phyloP scores from a whole-genome alignment of 2,113 vertebrate species.

The Psammodynastes pulverulentus region DNA sequence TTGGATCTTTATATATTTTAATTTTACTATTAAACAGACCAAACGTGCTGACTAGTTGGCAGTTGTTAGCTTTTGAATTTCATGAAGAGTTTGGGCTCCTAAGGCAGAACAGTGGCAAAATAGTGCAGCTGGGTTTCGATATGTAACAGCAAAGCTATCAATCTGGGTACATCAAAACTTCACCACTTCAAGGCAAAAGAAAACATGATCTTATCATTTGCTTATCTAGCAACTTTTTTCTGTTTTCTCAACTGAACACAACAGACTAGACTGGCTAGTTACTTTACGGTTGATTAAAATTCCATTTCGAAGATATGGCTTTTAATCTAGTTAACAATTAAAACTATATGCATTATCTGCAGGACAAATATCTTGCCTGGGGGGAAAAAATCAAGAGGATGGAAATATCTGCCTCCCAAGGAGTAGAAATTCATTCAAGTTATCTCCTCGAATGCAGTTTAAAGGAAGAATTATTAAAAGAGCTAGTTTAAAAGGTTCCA shows the following conservation, averaged over 20 bases:
- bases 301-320: background rate
- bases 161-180: background rate
- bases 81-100: background rate
- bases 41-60: background rate
- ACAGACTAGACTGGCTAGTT: background rate
- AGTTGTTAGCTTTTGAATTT: background rate
- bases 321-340: background rate
- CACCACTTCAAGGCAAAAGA: background rate
- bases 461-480: background rate
- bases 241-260: background rate
- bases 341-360: background rate
- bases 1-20: background rate
- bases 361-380: background rate
- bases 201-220: background rate
- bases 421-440: background rate
- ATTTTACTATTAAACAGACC: background rate
- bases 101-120: background rate
- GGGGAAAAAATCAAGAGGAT: background rate
- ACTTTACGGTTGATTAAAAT: background rate
- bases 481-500: background rate
- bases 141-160: background rate
- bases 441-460: background rate
- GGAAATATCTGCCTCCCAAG: background rate
- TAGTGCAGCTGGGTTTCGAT: background rate
- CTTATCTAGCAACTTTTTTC: background rate